Evolutionary conservation across 2,888 invertebrate species (phyloP).

Genomic region (Antitype chi): DNA sequence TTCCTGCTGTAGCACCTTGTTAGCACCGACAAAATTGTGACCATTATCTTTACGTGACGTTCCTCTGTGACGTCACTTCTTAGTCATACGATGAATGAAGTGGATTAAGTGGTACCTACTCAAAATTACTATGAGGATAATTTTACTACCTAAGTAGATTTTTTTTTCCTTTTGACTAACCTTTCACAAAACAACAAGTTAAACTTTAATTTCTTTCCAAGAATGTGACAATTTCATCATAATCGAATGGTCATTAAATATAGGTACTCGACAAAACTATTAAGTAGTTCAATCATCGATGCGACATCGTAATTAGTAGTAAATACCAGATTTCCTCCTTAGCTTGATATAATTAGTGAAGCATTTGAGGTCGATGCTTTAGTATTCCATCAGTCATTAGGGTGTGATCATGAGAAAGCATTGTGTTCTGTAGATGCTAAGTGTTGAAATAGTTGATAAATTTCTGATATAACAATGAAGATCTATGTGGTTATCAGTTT

Average conservation of each 20-base stretch:
- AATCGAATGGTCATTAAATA: slow-evolving; percentile 42
- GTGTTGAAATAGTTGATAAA: slow-evolving; percentile 43
- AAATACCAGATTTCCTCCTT: slow-evolving; percentile 76
- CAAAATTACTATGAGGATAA: neutral
- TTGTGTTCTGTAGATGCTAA: slow-evolving; percentile 50
- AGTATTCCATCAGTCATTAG: slow-evolving; percentile 58
- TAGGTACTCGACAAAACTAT: slow-evolving; percentile 68
- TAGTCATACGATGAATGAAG: neutral
- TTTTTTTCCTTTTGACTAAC: slow-evolving; percentile 31
- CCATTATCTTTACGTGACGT: slow-evolving; percentile 60
- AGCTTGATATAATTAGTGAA: slow-evolving; percentile 73
- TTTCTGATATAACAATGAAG: slow-evolving; percentile 52
- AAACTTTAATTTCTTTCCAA: slow-evolving; percentile 42
- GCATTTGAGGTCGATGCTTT: slow-evolving; percentile 69
- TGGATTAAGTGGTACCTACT: neutral
- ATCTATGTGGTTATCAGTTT: slow-evolving; percentile 39
- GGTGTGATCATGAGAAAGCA: slow-evolving; percentile 55
- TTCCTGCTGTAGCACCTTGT: slow-evolving; percentile 37
- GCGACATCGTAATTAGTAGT: slow-evolving; percentile 75
- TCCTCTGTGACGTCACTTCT: neutral
- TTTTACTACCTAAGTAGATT: neutral
- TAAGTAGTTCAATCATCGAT: slow-evolving; percentile 67
- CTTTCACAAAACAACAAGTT: slow-evolving; percentile 23
- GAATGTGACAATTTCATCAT: slow-evolving; percentile 45
- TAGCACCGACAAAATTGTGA: slow-evolving; percentile 51